Percentiles rank a stretch among this genome's conserved stretches.
These are phyloP conservation scores for Phrynocephalus guinanensis DNA, from an alignment of 2,797 vertebrate species.

Conservation along the genomic window DNA sequence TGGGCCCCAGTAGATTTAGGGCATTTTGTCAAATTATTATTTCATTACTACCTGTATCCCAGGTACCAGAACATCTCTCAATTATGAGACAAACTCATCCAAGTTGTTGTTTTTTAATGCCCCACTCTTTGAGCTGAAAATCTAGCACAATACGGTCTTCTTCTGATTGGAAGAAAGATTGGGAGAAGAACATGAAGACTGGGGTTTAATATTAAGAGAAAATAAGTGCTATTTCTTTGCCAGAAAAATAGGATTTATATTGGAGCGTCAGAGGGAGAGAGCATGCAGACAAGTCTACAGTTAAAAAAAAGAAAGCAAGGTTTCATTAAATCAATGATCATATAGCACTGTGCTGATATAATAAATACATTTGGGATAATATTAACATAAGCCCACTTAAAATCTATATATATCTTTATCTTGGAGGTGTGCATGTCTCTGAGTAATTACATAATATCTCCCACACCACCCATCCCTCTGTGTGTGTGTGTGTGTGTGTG, in stretches of 20 bases:
- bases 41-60: not conserved
- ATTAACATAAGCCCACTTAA: not conserved
- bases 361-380: not conserved
- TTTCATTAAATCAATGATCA: not conserved
- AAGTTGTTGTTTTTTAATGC: not conserved
- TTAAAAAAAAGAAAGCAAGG: not conserved
- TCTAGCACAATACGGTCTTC: not conserved
- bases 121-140: not conserved
- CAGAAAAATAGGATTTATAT: not conserved
- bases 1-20: not conserved
- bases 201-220: not conserved
- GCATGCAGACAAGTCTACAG: not conserved
- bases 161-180: not conserved
- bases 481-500: too few species aligned
- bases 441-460: not conserved
- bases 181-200: not conserved
- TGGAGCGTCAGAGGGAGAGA: not conserved
- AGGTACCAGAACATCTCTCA: not conserved
- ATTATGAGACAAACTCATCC: not conserved
- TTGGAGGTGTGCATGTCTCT: not conserved
- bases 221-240: not conserved
- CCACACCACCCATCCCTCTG: too few species aligned
- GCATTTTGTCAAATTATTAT: conserved; percentile 14
- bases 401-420: not conserved
- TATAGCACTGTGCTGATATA: not conserved